Evolutionary conservation across 1,140 invertebrate species (phyloP), one percentile per base, ranked within the genome.

Genomic region (Gryon sp.): DNA sequence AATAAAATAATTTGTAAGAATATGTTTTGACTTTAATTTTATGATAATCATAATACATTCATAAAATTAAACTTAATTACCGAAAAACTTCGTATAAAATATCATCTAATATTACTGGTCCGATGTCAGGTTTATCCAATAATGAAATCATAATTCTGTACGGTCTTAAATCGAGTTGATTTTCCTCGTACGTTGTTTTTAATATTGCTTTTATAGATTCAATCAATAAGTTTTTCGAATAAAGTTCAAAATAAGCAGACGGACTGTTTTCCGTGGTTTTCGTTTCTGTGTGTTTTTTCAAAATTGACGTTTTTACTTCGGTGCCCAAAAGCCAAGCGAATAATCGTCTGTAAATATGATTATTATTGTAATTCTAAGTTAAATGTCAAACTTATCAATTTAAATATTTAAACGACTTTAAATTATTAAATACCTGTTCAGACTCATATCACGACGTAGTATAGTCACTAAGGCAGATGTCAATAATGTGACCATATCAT

Each of bases 51-150:
- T n/a, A n/a, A 40, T 40, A 43, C 4, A 19, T 45, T 26, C 4
- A 14, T 7, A 45, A 24, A 30, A 72, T 50, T 28, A 24, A 57
- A 28, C n/a, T 57, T 48, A 48, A 12, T 83, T 82, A 93, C 90
- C 95, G 92, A 85, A 98, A 95, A 45, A 98, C 93, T 84, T 97
- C 94, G 65, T 95, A 92, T 4, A 98, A 90, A 59, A 97, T 94
- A 85, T 94, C 93, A 81, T 97, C 95, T 43, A 98, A 84, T 74
- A 98, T 96, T 6, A 93, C 91, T 38, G 93, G 92, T 7, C 95
- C 95, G 53, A 98, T 95, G 87, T 98, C 96, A 28, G 94, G 93
- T 86, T 97, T 96, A 84, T 98, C 97, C 15, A 98, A 88, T 20
- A 98, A 88, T 26, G 95, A 97, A 4, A 96, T 93, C 57, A 98